Conservation (phyloP, 2,113 vertebrate genomes). For the Barbus barbus region DNA sequence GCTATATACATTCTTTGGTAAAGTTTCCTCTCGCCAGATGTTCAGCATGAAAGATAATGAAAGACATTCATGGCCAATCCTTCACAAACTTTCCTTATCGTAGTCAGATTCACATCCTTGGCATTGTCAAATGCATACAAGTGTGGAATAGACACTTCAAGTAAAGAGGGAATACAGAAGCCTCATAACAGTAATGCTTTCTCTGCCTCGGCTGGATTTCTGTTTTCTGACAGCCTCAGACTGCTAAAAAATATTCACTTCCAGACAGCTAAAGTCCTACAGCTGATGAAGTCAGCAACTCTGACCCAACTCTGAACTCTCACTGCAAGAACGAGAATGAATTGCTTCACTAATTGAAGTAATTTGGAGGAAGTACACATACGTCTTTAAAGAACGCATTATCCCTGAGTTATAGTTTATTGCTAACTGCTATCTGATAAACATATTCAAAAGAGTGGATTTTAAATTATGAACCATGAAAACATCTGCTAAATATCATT, state of each 20-base stretch:
- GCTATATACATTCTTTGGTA: neutral
- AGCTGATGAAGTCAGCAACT: neutral
- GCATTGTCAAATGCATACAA: neutral
- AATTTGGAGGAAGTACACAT: neutral
- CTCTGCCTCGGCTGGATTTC: neutral
- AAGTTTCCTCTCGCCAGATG: conserved; percentile 11
- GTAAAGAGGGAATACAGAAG: conserved; percentile 12
- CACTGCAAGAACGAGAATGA: neutral
- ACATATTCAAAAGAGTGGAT: neutral
- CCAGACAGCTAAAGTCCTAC: conserved; percentile 31
- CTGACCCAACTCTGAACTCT: conserved; percentile 9
- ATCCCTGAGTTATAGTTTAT: neutral
- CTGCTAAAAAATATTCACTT: neutral
- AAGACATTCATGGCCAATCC: conserved; percentile 10
- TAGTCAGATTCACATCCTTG: neutral
- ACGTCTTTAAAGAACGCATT: neutral
- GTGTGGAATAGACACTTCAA: neutral
- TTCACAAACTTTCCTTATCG: neutral
- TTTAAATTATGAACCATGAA: neutral
- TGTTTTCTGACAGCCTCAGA: neutral
- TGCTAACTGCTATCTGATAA: conserved; percentile 9
- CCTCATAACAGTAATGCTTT: conserved; percentile 54
- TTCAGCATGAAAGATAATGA: neutral
- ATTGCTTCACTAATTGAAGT: neutral
- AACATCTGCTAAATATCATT: conserved; percentile 22